A percentile compares a stretch with the other conserved stretches of the same genome.
These are phyloP conservation scores for Falcunculus frontatus DNA, from an alignment of 2,113 vertebrate species.

Conservation along the genomic window DNA sequence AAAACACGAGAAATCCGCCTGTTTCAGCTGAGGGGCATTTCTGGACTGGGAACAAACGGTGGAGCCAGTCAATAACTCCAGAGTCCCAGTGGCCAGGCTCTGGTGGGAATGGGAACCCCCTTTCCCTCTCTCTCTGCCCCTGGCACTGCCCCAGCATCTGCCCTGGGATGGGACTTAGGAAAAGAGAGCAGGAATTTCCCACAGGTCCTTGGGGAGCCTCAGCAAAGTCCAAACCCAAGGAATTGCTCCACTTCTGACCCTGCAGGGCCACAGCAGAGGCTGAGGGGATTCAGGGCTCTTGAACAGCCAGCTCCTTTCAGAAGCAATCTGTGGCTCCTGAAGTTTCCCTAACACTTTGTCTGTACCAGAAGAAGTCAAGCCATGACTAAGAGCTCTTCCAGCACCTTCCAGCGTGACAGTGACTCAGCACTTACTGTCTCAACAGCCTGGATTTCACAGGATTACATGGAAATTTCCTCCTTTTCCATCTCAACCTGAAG, in stretches of 20 bases:
- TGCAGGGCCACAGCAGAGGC: rapidly evolving
- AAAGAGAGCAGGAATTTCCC: not conserved
- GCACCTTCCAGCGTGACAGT: not conserved
- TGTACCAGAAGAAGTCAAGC: not conserved
- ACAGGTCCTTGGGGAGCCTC: not conserved
- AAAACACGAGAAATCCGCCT: rapidly evolving
- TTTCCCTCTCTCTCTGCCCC: not conserved
- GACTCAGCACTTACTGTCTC: not conserved
- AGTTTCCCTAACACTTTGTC: not conserved
- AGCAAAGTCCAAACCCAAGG: not conserved
- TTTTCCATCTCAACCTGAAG: not conserved
- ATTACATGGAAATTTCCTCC: not conserved
- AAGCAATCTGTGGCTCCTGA: not conserved
- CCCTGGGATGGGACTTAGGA: rapidly evolving
- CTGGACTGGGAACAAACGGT: not conserved
- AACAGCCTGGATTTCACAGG: not conserved
- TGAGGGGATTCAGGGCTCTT: not conserved
- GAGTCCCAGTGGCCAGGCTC: not conserved
- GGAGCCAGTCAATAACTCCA: not conserved
- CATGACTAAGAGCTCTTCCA: not conserved
- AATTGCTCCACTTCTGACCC: not conserved
- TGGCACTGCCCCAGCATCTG: not conserved
- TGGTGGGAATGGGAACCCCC: not conserved
- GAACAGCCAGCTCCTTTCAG: not conserved
- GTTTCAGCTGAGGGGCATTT: not conserved